Evolutionary conservation across 2,888 invertebrate species (phyloP).

Genomic region (Acleris sparsana): DNA sequence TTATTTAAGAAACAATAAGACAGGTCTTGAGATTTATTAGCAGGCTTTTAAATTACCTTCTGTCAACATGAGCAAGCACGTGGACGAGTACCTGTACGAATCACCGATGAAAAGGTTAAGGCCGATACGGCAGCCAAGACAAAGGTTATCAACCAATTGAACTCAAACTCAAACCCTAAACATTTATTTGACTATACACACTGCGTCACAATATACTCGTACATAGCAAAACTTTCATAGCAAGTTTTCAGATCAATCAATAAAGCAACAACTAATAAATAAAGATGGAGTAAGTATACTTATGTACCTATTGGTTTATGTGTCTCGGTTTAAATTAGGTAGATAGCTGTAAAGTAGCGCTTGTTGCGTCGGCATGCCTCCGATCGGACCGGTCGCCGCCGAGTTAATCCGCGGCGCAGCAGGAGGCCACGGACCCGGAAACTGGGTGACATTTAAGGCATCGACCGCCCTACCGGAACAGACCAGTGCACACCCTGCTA

Average conservation of each 20-base stretch:
- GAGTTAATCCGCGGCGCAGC: conserved; percentile 55
- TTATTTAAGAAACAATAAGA: conserved; percentile 45
- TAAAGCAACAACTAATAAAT: conserved; percentile 35
- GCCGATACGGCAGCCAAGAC: too few species aligned
- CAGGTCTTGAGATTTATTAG: conserved; percentile 18
- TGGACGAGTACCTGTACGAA: too few species aligned
- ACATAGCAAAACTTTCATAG: too few species aligned
- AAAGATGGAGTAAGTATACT: too few species aligned
- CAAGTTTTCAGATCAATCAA: conserved; percentile 2
- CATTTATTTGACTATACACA: too few species aligned
- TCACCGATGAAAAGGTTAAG: too few species aligned
- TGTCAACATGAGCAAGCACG: too few species aligned
- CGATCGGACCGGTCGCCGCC: conserved; percentile 48
- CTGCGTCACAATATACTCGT: too few species aligned
- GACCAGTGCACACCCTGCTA: conserved; percentile 49
- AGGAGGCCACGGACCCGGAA: conserved; percentile 58
- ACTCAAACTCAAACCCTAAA: too few species aligned
- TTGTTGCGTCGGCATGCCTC: conserved; percentile 46
- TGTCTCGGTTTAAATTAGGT: conserved; percentile 22
- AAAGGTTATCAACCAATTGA: too few species aligned
- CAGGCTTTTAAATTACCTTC: too few species aligned
- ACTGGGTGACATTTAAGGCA: conserved; percentile 70
- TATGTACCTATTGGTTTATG: not conserved
- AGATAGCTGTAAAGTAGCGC: conserved; percentile 44
- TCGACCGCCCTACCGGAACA: conserved; percentile 57